Conservation (phyloP, 2,888 invertebrate genomes). For the Ethmia dodecea region DNA sequence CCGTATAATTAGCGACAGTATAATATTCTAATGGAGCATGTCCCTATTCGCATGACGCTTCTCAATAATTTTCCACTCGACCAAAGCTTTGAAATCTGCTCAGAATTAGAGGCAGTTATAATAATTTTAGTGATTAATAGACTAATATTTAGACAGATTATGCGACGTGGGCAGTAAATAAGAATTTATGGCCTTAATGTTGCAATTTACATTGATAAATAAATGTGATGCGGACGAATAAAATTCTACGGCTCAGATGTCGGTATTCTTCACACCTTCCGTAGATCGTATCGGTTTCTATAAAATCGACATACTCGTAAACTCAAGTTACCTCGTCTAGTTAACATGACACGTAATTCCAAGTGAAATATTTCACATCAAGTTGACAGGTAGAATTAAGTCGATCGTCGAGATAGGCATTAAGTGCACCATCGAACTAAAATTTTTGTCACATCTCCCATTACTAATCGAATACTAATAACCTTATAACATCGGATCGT, state of each 20-base stretch:
- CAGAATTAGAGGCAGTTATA: conserved; percentile 29
- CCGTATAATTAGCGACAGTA: conserved; percentile 17
- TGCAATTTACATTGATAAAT: conserved; percentile 5
- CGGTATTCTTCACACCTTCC: conserved; percentile 34
- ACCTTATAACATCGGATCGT: conserved; percentile 34
- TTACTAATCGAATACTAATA: conserved; percentile 63
- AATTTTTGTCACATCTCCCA: conserved; percentile 48
- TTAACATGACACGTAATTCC: conserved; percentile 44
- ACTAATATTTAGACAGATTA: conserved; percentile 8
- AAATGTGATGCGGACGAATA: conserved; percentile 2
- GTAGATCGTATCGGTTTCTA: conserved; percentile 33
- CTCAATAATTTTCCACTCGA: conserved; percentile 32
- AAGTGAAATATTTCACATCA: conserved; percentile 42
- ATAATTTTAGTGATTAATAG: conserved; percentile 14
- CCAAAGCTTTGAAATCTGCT: conserved; percentile 29
- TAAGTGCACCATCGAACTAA: conserved; percentile 29
- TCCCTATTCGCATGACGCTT: conserved; percentile 2
- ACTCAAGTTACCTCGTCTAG: conserved; percentile 33
- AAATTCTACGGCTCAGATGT: conserved; percentile 19
- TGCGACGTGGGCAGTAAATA: background rate
- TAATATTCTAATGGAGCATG: conserved; percentile 10
- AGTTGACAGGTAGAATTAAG: conserved; percentile 34
- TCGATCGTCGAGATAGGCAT: conserved; percentile 24
- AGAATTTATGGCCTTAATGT: conserved; percentile 3
- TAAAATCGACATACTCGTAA: conserved; percentile 33